A percentile compares a stretch with the other conserved stretches of the same genome.
phyloP scores from a whole-genome alignment of 2,797 vertebrate genomes.

The Alca torda region DNA sequence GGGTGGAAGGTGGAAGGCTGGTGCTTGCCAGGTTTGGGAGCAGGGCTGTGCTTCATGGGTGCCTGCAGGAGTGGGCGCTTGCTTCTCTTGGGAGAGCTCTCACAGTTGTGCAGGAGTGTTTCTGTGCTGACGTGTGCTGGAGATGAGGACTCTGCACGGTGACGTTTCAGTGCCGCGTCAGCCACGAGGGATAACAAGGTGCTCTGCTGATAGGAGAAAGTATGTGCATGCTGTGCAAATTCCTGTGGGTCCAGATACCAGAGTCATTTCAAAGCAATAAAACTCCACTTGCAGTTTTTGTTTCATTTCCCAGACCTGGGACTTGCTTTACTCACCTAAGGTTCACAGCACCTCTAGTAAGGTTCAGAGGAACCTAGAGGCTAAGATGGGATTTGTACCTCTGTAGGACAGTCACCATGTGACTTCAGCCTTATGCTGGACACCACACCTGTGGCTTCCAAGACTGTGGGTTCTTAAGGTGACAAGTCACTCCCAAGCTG shows the following conservation, averaged over 20 bases:
- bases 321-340: background rate
- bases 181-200: background rate
- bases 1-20: background rate
- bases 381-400: background rate
- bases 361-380: background rate
- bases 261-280: background rate
- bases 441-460: background rate
- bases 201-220: slow-evolving; percentile 8
- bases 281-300: background rate
- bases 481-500: background rate
- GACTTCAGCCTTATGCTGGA: background rate
- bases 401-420: background rate
- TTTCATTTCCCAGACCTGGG: background rate
- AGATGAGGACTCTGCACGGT: background rate
- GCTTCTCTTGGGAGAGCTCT: background rate
- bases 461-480: background rate
- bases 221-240: background rate
- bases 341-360: background rate
- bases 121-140: background rate
- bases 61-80: background rate
- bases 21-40: background rate
- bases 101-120: background rate
- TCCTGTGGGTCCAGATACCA: background rate
- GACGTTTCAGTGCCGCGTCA: background rate
- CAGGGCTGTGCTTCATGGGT: accelerated